Evolutionary conservation across 1,140 invertebrate genomes (phyloP), one percentile per base, ranked within the genome.

Genomic region (Helicoverpa zea): DNA sequence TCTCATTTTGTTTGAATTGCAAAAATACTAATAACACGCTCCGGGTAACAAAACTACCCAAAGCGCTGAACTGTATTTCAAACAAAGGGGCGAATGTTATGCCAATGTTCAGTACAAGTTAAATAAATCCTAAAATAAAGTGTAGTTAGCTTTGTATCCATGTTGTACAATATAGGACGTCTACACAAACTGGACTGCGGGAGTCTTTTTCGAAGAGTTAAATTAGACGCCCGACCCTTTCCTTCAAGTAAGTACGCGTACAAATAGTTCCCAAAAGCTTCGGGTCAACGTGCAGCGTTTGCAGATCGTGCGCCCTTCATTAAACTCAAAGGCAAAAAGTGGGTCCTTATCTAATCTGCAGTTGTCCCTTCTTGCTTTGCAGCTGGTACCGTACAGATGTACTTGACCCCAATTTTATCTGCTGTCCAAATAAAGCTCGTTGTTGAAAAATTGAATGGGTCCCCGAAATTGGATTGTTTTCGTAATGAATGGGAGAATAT

Each of bases 311-410:
- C 23, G 75, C 72, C 85, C 78, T 81, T 82, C 80, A 81, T 83
- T 81, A 80, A 80, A 83, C 52, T 81, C 13, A 49, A 81, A 52
- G 72, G 66, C 80, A 83, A 81, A 84, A 83, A 83, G 77, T 77
- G 68, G 56, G 59, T 59, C 77, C 82, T 85, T 85, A 83, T 85
- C 82, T 81, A 79, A 84, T 83, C 77, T 81, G 78, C 76, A 70
- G 63, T 79, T 78, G 63, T 54, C 76, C 76, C 76, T 79, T 68
- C 76, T 51, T 47, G 64, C 35, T 79, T 68, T 79, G 52, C 86
- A 85, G 81, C 82, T 85, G 86, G 79, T 84, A 54, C 79, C 74
- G 58, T 49, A 51, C 56, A 12, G 10, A 58, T 51, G 23, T 56
- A 64, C 61, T 79, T 76, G 23, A 79, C 54, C 63, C 47, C 66